Evolutionary conservation across 2,888 invertebrate genomes (phyloP), one percentile per base, ranked within the genome.

Genomic region (Dascillus cervinus): DNA sequence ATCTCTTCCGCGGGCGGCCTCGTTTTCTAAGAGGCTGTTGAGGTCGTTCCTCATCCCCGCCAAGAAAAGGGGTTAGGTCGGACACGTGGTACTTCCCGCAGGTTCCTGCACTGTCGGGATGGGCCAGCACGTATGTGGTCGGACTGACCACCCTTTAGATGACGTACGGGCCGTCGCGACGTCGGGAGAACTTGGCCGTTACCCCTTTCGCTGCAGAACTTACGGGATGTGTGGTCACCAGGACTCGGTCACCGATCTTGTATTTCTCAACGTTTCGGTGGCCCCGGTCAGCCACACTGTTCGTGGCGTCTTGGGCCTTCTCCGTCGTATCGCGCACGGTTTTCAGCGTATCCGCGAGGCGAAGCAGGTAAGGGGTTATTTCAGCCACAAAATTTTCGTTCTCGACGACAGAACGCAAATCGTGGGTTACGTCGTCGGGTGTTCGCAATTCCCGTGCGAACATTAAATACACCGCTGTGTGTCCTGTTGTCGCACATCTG

Each of bases 391-490:
- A 52, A 26, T 55, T 55, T 37, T 59, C 57, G 3, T 30, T 30
- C 4, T 46, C 20, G 1, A 53, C 23, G 8, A 58, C 41, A 1
- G 35, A 9, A 26, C 43, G 34, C 2, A 55, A 22, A 31, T 59
- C 55, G 21, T 44, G 39, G 3, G 36, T 12, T 3, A 50, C 47
- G 15, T 60, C 60, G 34, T 51, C 48, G 1, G 49, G 27, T 1
- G 54, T 53, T 8, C 62, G 36, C 0, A 62, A 22, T 34, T 63
- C 58, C 26, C 60, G 33, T 0, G 3, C 62, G 11, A 49, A 50
- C 4, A 53, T 61, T 2, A 61, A 23, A 19, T 45, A 60, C 0
- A 61, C 58, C 2, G 60, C 45, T 1, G 56, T 44, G 13, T 37
- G 44, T 1, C 53, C 50, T 2, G 60, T 61, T 3, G 22, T 3